phyloP scores from a whole-genome alignment of 1,140 invertebrate genomes.

The Drosophila nigrodunni region DNA sequence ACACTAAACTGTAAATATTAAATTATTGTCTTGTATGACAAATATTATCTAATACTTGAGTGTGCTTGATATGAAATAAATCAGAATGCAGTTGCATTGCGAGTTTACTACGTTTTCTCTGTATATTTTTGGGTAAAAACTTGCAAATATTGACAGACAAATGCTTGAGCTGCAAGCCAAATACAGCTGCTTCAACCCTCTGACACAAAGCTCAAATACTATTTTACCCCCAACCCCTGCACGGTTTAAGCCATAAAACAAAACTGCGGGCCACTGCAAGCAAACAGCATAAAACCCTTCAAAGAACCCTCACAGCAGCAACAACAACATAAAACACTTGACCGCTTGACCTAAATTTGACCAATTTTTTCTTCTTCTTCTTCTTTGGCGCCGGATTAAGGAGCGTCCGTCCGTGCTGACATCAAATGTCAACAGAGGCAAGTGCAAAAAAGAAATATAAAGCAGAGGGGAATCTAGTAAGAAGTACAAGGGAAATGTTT shows the following conservation, averaged over 20 bases:
- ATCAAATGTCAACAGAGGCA: slow-evolving; percentile 65
- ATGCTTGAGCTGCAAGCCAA: slow-evolving; percentile 30
- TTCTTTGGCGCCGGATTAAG: slow-evolving; percentile 51
- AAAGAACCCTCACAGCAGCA: slow-evolving; percentile 27
- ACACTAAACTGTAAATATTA: not conserved
- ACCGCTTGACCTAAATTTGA: slow-evolving; percentile 77
- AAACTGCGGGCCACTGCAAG: slow-evolving; percentile 55
- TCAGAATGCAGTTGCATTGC: not conserved
- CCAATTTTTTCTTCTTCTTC: slow-evolving; percentile 23
- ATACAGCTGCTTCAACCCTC: slow-evolving; percentile 29
- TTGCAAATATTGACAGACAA: slow-evolving; percentile 38
- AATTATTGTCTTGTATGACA: not conserved
- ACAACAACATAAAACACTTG: slow-evolving; percentile 66
- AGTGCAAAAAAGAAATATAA: not conserved
- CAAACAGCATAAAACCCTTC: slow-evolving; percentile 65
- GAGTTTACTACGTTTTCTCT: not conserved
- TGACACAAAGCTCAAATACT: slow-evolving; percentile 16
- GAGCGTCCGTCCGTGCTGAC: slow-evolving; percentile 48
- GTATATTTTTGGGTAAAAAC: not conserved
- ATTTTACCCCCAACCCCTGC: not conserved
- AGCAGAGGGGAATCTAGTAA: not conserved
- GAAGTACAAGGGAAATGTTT: slow-evolving; percentile 68
- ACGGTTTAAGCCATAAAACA: slow-evolving; percentile 30
- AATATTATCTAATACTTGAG: too few species aligned
- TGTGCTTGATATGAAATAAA: too few species aligned